Conservation (phyloP, 1,140 invertebrate genomes). For the Alviniconcha marisindica region DNA sequence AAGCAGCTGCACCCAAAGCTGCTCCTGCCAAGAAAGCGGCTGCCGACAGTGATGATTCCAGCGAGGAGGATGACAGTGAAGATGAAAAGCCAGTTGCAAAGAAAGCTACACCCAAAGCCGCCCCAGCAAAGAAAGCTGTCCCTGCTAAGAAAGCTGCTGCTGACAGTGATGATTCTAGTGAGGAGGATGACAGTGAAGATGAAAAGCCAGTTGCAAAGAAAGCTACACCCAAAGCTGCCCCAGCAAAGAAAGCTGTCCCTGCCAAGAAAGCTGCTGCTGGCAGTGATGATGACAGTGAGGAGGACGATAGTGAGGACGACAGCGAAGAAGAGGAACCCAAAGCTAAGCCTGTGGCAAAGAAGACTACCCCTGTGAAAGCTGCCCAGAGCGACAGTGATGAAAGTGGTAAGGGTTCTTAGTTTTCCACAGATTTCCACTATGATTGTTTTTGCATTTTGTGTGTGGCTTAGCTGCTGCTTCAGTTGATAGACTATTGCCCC, state of each 20-base stretch:
- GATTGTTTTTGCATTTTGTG: no score
- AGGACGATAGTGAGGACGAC: neutral
- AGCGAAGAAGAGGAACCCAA: neutral
- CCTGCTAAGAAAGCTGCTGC: no score
- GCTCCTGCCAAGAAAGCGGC: slow-evolving; percentile 19
- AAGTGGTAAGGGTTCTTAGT: no score
- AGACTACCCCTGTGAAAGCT: neutral
- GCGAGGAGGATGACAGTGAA: neutral
- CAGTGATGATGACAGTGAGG: neutral
- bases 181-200: neutral
- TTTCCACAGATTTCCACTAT: no score
- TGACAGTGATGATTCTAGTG: neutral
- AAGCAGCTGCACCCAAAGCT: neutral
- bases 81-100: neutral
- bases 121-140: no score
- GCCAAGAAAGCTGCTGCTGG: no score
- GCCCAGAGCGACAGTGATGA: neutral
- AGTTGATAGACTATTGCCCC: no score
- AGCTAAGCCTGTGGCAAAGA: neutral
- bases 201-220: neutral
- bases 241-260: no score
- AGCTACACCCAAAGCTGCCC: no score
- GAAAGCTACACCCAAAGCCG: no score
- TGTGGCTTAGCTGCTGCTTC: no score
- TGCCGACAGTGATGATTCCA: neutral